phyloP scores from a whole-genome alignment of 2,797 vertebrate species.

The Eupleurogrammus muticus region DNA sequence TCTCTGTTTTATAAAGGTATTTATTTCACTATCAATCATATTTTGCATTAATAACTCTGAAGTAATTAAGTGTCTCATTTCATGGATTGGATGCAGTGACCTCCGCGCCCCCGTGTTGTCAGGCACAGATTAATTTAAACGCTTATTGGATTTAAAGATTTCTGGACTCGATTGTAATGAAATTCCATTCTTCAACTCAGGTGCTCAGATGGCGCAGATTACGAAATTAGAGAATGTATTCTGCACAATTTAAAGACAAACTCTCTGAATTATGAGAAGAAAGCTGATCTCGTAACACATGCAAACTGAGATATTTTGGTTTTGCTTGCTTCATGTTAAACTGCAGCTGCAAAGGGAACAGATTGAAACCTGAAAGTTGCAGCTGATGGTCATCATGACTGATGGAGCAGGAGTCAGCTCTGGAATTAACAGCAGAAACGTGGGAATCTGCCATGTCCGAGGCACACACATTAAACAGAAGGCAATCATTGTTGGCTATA shows the following conservation, averaged over 20 bases:
- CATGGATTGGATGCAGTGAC: conserved; percentile 9
- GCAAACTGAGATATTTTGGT: no score
- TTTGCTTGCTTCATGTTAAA: neutral
- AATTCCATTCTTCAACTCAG: conserved; percentile 2
- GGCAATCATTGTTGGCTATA: conserved; percentile 55
- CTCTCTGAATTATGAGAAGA: neutral
- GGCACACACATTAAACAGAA: conserved; percentile 36
- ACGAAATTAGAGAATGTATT: neutral
- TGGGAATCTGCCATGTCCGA: conserved; percentile 35
- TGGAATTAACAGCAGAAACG: conserved; percentile 49
- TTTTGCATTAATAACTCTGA: conserved; percentile 3
- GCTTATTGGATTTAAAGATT: conserved; percentile 45
- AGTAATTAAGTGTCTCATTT: conserved; percentile 1
- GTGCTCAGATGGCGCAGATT: neutral
- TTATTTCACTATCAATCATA: neutral
- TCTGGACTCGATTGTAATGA: conserved; percentile 7
- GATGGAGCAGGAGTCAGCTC: conserved; percentile 21
- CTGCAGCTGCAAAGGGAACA: neutral
- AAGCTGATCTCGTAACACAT: neutral
- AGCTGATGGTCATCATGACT: conserved; percentile 29
- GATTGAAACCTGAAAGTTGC: neutral
- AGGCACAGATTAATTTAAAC: conserved; percentile 33
- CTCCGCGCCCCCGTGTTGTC: conserved; percentile 1
- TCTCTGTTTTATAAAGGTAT: neutral
- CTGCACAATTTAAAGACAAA: neutral